phyloP scores from a whole-genome alignment of 2,888 invertebrate genomes.

The Stenodema calcarata region DNA sequence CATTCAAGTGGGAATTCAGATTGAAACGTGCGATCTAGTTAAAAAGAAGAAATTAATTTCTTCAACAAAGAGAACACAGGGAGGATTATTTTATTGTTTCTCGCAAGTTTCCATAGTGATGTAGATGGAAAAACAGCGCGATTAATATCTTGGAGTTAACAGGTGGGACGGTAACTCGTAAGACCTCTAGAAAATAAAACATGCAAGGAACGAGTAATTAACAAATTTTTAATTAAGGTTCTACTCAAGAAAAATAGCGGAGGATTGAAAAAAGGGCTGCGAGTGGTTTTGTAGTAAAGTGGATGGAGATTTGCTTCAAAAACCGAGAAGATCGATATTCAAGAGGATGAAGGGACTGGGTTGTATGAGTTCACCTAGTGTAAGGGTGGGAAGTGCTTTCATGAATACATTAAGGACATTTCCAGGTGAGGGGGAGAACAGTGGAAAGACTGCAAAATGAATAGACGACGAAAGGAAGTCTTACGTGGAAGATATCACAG shows the following conservation, averaged over 20 bases:
- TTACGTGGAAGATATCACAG: neutral
- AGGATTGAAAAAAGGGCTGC: neutral
- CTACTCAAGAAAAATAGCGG: neutral
- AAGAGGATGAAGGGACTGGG: neutral
- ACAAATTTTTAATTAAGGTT: constrained; percentile 7
- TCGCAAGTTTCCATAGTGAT: too few species aligned
- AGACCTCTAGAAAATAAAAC: neutral
- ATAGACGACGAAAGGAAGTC: neutral
- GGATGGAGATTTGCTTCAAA: neutral
- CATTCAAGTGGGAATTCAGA: too few species aligned
- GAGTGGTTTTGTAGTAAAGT: neutral
- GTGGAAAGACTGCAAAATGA: neutral
- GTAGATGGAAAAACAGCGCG: neutral
- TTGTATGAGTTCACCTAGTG: neutral
- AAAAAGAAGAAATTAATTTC: too few species aligned
- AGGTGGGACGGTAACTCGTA: neutral
- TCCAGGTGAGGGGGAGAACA: neutral
- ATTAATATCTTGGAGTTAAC: neutral
- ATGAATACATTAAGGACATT: neutral
- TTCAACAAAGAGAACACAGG: too few species aligned
- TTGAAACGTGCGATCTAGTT: too few species aligned
- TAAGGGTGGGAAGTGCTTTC: neutral
- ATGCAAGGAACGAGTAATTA: neutral
- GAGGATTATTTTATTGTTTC: too few species aligned
- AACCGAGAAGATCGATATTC: neutral